These are phyloP conservation scores for Echinarachnius parma DNA, from an alignment of 53 echinoderm and acorn worm genomes.

Conservation along the genomic window DNA sequence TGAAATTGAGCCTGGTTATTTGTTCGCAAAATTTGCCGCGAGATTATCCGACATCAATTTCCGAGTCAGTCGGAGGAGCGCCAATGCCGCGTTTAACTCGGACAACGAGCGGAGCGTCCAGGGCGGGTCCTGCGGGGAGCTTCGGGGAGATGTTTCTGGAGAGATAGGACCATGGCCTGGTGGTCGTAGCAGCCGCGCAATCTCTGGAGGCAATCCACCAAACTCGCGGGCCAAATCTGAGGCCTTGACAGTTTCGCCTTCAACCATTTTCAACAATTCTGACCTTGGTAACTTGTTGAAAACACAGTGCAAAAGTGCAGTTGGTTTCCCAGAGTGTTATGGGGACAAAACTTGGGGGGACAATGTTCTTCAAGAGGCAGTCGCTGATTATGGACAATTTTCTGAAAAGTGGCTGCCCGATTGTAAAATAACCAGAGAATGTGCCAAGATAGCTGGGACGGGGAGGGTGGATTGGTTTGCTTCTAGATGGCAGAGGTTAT, in stretches of 20 bases:
- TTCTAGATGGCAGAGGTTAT: constrained; percentile 9
- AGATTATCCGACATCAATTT: constrained; percentile 29
- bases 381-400: constrained; percentile 21
- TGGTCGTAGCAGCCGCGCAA: not conserved
- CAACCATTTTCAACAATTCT: constrained; percentile 23
- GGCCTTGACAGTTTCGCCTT: not conserved
- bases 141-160: not conserved
- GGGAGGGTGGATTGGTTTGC: constrained; percentile 12
- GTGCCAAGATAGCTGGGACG: constrained; percentile 11
- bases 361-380: not conserved
- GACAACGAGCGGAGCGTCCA: not conserved
- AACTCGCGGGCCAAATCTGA: not conserved
- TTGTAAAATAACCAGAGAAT: constrained; percentile 20
- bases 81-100: not conserved
- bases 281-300: constrained; percentile 3
- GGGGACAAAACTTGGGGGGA: not conserved
- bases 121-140: not conserved
- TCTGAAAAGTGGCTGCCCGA: constrained; percentile 9
- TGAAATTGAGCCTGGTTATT: constrained; percentile 25
- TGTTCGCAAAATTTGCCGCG: constrained; percentile 30
- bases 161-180: constrained; percentile 18
- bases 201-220: not conserved
- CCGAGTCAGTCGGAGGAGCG: constrained; percentile 18
- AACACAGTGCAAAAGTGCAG: not conserved
- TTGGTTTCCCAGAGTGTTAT: constrained; percentile 12